Base-by-base conservation (phyloP, 2,797 vertebrate genomes). In the Sebastiscus albofasciatus region DNA sequence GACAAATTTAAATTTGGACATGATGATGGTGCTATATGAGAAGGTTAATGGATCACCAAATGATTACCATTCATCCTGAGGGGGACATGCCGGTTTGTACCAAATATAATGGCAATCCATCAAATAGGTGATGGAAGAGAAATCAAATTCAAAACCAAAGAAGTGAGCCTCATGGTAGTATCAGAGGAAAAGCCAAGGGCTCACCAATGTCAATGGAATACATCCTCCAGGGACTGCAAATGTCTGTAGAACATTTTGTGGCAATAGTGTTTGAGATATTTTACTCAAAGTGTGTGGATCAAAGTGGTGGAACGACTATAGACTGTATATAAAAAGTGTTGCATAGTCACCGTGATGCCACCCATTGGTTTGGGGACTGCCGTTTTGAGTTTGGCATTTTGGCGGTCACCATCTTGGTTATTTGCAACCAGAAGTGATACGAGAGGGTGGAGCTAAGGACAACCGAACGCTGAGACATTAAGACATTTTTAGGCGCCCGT, bases 331-430 rank as follows among this genome's bases (percentile, higher is more conserved):
- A 16, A 42, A 13, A 42, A 42, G 39, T 16, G 14, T 3, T 3
- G 11, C 4, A 4, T 42, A 16, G 39, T 42, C 39, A 42, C 13
- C 14, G 6, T 1, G 39, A 42, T 2, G 39, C 0, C 39, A 42
- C 39, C 13, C 0, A 42, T 42, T 42, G 39, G 39, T 42, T 42
- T 42, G 39, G 0, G 39, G 39, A 42, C 39, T 42, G 0, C 39
- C 1, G 0, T 42, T 42, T 36, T 4, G 13, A 42, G 39, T 42
- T 39, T 4, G 34, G 10, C 34, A 12, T 36, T 39, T 42, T 42
- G 39, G 39, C 39, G 0, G 0, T 42, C 39, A 0, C 39, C 13
- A 42, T 42, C 39, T 42, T 42, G 13, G 1, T 42, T 42, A 0
- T 42, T 42, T 42, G 39, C 39, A 42, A 42, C 14, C 39, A 42